A percentile compares a stretch with the other conserved stretches of the same genome.
These are phyloP conservation scores for Microplitis deprimator DNA, from an alignment of 2,888 invertebrate species.

Conservation along the genomic window DNA sequence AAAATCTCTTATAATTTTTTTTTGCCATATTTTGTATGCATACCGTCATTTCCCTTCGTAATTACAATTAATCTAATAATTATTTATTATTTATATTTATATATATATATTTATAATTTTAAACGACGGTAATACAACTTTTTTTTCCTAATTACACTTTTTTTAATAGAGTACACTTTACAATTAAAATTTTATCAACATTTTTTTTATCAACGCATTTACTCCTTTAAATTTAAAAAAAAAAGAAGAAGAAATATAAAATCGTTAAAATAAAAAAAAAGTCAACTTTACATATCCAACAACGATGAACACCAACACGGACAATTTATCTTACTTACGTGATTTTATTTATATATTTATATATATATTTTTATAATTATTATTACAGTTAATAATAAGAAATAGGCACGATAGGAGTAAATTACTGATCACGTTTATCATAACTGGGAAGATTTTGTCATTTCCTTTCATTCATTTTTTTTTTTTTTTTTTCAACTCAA, in stretches of 20 bases:
- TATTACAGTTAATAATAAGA: slow-evolving; percentile 51
- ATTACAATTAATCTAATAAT: slow-evolving; percentile 27
- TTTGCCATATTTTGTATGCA: slow-evolving; percentile 37
- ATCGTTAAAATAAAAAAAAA: slow-evolving; percentile 34
- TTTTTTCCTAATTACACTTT: slow-evolving; percentile 23
- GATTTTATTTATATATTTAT: slow-evolving; percentile 44
- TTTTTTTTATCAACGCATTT: slow-evolving; percentile 13
- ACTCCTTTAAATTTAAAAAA: slow-evolving; percentile 12
- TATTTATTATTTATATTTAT: slow-evolving; percentile 23
- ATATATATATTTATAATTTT: slow-evolving; percentile 3
- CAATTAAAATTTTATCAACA: slow-evolving; percentile 9
- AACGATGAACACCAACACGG: slow-evolving; percentile 56
- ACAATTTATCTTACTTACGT: slow-evolving; percentile 50
- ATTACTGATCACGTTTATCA: slow-evolving; percentile 44
- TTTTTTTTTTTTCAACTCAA: background rate
- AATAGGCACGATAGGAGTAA: slow-evolving; percentile 66
- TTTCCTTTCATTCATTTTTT: slow-evolving; percentile 33
- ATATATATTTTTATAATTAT: background rate
- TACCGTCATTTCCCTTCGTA: slow-evolving; percentile 9
- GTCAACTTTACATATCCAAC: slow-evolving; percentile 45
- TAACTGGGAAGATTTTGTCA: slow-evolving; percentile 46
- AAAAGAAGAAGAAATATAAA: background rate
- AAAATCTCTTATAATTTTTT: slow-evolving; percentile 36
- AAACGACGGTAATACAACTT: slow-evolving; percentile 35
- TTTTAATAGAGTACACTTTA: background rate